Percentiles rank a stretch among this genome's conserved stretches.
Evolutionary conservation across 2,888 invertebrate species (phyloP).

Genomic region (Leptopilina syphax): DNA sequence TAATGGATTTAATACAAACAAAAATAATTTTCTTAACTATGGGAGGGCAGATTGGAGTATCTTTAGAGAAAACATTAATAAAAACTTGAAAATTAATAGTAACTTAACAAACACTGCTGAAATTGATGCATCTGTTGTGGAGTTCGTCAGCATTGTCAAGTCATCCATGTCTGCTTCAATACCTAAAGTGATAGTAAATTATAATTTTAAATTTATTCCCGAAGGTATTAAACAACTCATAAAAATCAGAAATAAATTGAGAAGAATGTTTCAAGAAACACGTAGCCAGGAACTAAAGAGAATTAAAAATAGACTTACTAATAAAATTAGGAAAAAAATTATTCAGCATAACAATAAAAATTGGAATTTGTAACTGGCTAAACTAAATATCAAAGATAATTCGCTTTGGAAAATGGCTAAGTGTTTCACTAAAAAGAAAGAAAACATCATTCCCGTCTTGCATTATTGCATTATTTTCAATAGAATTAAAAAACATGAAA

Average conservation of each 20-base stretch:
- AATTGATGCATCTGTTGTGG: background rate
- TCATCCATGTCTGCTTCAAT: background rate
- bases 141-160: background rate
- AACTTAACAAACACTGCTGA: background rate
- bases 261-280: background rate
- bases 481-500: constrained; percentile 47
- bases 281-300: background rate
- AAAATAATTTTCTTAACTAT: background rate
- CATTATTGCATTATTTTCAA: constrained; percentile 54
- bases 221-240: background rate
- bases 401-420: background rate
- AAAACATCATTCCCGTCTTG: too few relatives aligned
- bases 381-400: background rate
- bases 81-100: background rate
- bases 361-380: background rate
- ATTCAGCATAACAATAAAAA: background rate
- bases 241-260: background rate
- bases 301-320: background rate
- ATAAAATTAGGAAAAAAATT: background rate
- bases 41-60: background rate
- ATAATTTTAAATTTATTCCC: background rate
- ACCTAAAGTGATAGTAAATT: background rate
- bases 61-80: background rate
- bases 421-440: background rate
- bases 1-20: background rate